Conservation (phyloP, 2,888 invertebrate species). For the Toxonevra muliebris region DNA sequence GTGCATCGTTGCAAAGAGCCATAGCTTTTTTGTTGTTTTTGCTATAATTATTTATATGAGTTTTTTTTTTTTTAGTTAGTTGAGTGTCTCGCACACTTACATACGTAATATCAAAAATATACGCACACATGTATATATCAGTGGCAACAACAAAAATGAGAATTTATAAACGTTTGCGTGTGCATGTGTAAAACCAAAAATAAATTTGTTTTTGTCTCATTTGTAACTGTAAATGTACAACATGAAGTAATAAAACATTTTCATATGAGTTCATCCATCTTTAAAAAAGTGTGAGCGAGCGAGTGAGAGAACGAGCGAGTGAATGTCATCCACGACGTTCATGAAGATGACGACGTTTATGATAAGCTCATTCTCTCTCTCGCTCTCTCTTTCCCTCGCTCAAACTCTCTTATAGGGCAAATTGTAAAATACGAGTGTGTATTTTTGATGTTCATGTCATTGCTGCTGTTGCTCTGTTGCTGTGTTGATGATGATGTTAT, state of each 20-base stretch:
- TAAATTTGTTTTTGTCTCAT: slow-evolving; percentile 25
- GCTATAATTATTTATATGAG: slow-evolving; percentile 8
- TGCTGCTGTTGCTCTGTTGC: neutral
- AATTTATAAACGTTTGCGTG: slow-evolving; percentile 7
- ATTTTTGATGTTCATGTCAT: too few relatives aligned
- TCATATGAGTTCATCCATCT: slow-evolving; percentile 28
- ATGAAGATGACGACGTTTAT: too few relatives aligned
- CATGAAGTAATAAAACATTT: slow-evolving; percentile 27
- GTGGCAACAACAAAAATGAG: neutral
- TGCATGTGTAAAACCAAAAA: slow-evolving; percentile 6
- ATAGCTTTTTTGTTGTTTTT: neutral
- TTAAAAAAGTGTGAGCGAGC: neutral
- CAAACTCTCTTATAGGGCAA: too few relatives aligned
- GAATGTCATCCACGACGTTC: neutral
- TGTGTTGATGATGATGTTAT: neutral
- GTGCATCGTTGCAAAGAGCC: neutral
- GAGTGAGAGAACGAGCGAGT: neutral
- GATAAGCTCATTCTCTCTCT: neutral
- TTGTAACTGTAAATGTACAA: slow-evolving; percentile 27
- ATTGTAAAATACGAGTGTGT: too few relatives aligned
- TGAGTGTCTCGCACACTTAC: too few relatives aligned
- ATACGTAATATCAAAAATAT: too few relatives aligned
- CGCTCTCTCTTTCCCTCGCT: neutral
- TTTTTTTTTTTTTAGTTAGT: too few relatives aligned
- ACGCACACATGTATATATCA: neutral